These are phyloP conservation scores for Parapsyche elsis DNA, from an alignment of 1,140 invertebrate genomes.

Conservation along the genomic window DNA sequence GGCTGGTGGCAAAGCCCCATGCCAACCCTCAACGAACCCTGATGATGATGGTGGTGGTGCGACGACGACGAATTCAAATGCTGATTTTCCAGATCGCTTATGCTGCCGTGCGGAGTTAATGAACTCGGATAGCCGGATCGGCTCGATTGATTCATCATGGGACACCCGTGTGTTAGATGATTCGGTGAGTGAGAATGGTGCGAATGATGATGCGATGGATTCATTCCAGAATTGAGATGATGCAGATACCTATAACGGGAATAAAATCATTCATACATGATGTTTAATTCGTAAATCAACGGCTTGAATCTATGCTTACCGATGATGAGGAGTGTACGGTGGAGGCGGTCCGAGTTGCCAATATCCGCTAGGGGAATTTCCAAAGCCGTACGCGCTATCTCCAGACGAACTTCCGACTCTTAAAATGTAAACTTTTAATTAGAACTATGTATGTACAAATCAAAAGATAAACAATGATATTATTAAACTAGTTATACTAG, in stretches of 20 bases:
- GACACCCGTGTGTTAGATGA: constrained; percentile 20
- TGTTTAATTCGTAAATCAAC: constrained; percentile 1
- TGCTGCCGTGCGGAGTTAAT: constrained; percentile 35
- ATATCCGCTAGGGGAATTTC: constrained; percentile 56
- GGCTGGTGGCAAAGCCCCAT: constrained; percentile 30
- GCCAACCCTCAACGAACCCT: constrained; percentile 33
- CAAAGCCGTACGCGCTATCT: constrained; percentile 66
- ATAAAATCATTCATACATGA: background rate
- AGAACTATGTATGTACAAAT: background rate
- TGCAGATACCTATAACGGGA: constrained; percentile 47
- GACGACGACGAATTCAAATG: constrained; percentile 14
- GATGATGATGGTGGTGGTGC: constrained; percentile 41
- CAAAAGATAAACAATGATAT: constrained; percentile 1
- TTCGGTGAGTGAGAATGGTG: constrained; percentile 27
- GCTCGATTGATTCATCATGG: constrained; percentile 34
- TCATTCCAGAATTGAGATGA: constrained; percentile 38
- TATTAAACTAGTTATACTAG: background rate
- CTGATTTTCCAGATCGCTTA: constrained; percentile 39
- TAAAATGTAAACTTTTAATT: constrained; percentile 12
- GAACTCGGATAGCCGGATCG: constrained; percentile 31
- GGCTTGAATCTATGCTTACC: constrained; percentile 53
- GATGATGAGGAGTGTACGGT: constrained; percentile 66
- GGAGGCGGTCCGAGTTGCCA: constrained; percentile 63
- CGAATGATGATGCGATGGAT: constrained; percentile 30
- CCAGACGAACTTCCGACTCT: constrained; percentile 63